Base-by-base conservation (phyloP, 1,140 invertebrate species). In the Zophobas morio region DNA sequence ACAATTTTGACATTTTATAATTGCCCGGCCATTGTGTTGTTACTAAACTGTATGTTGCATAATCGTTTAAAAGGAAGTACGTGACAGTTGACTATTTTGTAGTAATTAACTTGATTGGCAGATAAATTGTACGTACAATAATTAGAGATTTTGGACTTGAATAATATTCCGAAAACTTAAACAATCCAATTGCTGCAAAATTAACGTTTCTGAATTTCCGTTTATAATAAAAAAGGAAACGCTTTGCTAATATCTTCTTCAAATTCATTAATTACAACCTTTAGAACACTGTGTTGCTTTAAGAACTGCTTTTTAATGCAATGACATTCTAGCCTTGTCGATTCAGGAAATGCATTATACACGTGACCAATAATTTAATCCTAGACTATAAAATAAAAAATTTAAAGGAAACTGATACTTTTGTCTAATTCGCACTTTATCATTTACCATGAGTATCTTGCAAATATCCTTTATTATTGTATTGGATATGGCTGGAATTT, bases 341-440 rank as follows among this genome's bases (percentile, higher is more conserved):
- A 36, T 66, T 66, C 60, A 66, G 60, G 60, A 66, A 66, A 42
- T 66, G 60, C 60, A 66, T 66, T n/a, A 66, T 66, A n/a, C 20
- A 66, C 60, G 37, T 40, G 39, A 66, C 35, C 60, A 46, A 66
- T 66, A 66, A 66, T 66, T 66, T 66, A n/a, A 40, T 66, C 20
- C 42, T 33, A n/a, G 37, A n/a, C 37, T 66, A 66, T 66, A 66
- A 66, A 66, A 66, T 42, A 66, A 66, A 66, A 33, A 32, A 8
- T 66, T 66, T 42, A 66, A 40, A 66, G 60, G 60, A 66, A 66
- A 36, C 60, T 33, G 37, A 40, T 36, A 66, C 42, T 66, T 66
- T 66, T 66, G 35, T 46, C 42, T 20, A 32, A 66, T 66, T n/a
- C 39, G 39, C 20, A 42, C 32, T n/a, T 1, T 20, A 39, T n/a